Conservation (phyloP, 2,888 invertebrate species). For the Tridacna gigas region DNA sequence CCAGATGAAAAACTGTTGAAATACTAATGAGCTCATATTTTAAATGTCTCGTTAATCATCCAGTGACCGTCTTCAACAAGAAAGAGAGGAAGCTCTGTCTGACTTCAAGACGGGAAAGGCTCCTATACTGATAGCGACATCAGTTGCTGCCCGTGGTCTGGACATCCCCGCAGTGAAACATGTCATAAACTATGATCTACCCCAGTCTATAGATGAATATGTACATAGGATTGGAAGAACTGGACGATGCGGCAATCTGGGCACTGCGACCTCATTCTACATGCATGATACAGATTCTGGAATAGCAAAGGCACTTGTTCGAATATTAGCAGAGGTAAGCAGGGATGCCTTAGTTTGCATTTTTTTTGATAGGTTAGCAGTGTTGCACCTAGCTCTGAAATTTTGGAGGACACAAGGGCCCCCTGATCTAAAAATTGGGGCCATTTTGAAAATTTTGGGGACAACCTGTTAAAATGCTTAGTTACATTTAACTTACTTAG, state of each 20-base stretch:
- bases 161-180: constrained; percentile 97
- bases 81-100: constrained; percentile 90
- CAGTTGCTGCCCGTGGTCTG: constrained; percentile 96
- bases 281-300: constrained; percentile 87
- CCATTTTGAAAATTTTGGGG: too few species aligned
- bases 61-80: constrained; percentile 89
- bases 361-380: too few species aligned
- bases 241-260: constrained; percentile 99
- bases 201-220: constrained; percentile 99
- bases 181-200: constrained; percentile 99
- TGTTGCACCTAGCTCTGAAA: too few species aligned
- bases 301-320: constrained; percentile 88
- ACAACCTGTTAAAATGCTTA: too few species aligned
- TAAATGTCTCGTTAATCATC: constrained; percentile 17
- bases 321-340: constrained; percentile 89
- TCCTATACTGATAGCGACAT: constrained; percentile 95
- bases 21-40: too few species aligned
- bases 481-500: too few species aligned
- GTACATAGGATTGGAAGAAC: constrained; percentile 99
- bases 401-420: too few species aligned
- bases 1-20: too few species aligned
- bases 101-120: constrained; percentile 93
- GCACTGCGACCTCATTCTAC: constrained; percentile 85
- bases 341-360: not conserved
- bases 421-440: too few species aligned